Conservation (phyloP, 2,113 vertebrate genomes). For the Shinisaurus crocodilurus region DNA sequence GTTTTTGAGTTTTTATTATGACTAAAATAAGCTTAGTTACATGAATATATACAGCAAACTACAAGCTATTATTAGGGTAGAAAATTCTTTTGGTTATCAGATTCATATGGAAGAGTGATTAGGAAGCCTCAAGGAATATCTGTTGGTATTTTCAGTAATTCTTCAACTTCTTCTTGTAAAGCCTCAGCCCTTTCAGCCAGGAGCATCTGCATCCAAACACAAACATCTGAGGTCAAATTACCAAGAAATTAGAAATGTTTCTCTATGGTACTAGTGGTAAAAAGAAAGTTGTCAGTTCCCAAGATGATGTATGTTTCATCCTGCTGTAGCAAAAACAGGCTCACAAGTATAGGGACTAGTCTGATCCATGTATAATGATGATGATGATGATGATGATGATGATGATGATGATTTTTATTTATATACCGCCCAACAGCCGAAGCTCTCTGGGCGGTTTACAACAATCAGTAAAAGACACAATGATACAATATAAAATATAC, state of each 20-base stretch:
- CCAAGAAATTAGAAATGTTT: background rate
- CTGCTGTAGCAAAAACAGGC: background rate
- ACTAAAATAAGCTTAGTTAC: conserved; percentile 44
- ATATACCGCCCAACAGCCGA: too few relatives aligned
- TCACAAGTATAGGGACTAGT: background rate
- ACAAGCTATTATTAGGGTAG: conserved; percentile 24
- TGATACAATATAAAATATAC: too few relatives aligned
- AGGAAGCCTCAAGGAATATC: conserved; percentile 75
- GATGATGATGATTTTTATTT: too few relatives aligned
- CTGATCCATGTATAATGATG: background rate
- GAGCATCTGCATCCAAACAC: conserved; percentile 84
- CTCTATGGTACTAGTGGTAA: background rate
- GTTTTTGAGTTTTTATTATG: conserved; percentile 51
- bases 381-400: too few relatives aligned
- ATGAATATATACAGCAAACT: conserved; percentile 33
- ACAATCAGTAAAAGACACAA: too few relatives aligned
- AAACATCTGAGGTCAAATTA: conserved; percentile 12
- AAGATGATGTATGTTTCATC: background rate
- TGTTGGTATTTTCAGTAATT: conserved; percentile 82
- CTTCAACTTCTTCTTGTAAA: conserved; percentile 91
- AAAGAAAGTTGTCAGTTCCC: background rate
- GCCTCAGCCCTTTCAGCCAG: conserved; percentile 93
- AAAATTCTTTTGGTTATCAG: conserved; percentile 13
- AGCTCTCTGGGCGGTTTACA: too few relatives aligned
- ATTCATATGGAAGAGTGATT: conserved; percentile 2